phyloP scores from a whole-genome alignment of 2,113 vertebrate genomes.

The Thomomys bottae region DNA sequence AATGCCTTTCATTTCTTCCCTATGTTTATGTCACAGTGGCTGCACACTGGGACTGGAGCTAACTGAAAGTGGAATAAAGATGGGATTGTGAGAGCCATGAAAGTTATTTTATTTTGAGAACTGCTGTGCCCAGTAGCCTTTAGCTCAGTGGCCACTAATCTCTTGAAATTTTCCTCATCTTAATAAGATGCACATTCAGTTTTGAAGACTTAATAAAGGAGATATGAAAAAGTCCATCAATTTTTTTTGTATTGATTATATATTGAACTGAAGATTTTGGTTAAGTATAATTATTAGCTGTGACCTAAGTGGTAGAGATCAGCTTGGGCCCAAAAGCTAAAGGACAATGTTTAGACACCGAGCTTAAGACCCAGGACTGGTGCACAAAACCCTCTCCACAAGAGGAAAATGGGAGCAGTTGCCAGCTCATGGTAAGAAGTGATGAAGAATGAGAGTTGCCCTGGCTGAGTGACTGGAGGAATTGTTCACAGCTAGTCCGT shows the following conservation, averaged over 20 bases:
- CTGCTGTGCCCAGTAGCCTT: neutral
- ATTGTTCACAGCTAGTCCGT: neutral
- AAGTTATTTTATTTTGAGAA: neutral
- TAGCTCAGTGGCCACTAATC: neutral
- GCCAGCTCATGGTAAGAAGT: neutral
- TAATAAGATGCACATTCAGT: neutral
- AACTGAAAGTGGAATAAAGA: neutral
- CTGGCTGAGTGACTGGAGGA: neutral
- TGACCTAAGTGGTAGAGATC: too few species aligned
- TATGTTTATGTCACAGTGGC: neutral
- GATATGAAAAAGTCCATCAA: neutral
- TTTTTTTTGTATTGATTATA: neutral
- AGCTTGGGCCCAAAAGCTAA: too few species aligned
- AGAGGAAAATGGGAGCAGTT: neutral
- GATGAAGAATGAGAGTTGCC: neutral
- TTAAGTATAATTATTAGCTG: neutral
- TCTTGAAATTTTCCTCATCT: too few species aligned
- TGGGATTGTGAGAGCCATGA: neutral
- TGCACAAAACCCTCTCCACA: neutral
- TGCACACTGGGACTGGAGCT: neutral
- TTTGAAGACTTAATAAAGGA: neutral
- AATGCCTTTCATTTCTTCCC: neutral
- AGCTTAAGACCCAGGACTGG: too few species aligned
- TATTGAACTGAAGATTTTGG: neutral
- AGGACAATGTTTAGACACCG: too few species aligned